Conservation (phyloP, 1,140 invertebrate species). For the Drosophila setifemur region DNA sequence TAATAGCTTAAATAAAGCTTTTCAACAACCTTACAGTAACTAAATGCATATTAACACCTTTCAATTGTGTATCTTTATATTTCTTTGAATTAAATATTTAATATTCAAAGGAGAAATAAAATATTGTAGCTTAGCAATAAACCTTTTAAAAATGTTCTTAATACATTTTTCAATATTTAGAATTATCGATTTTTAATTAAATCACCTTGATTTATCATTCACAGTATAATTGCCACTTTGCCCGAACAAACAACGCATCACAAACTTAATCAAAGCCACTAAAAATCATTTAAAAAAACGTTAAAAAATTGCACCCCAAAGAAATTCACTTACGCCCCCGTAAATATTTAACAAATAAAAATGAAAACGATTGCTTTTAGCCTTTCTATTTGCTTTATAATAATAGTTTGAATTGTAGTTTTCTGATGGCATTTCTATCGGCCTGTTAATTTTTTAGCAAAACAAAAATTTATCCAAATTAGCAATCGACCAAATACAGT, state of each 20-base stretch:
- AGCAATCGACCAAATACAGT: slow-evolving; percentile 37
- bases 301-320: neutral
- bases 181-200: neutral
- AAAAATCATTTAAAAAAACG: neutral
- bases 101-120: too few relatives aligned
- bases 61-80: too few relatives aligned
- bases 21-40: too few relatives aligned
- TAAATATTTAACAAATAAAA: neutral
- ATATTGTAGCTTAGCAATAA: too few relatives aligned
- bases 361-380: too few relatives aligned
- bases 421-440: neutral
- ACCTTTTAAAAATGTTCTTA: too few relatives aligned
- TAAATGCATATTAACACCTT: too few relatives aligned
- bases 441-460: slow-evolving; percentile 5
- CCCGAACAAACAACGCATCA: slow-evolving; percentile 11
- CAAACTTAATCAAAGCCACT: slow-evolving; percentile 14
- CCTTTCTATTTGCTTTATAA: neutral
- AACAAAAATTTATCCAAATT: slow-evolving; percentile 30
- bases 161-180: neutral
- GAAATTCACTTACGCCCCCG: neutral
- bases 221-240: slow-evolving; percentile 6
- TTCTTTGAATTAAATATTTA: too few relatives aligned
- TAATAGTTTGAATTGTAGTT: neutral
- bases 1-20: too few relatives aligned
- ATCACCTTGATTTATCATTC: neutral